Evolutionary conservation across 1,140 invertebrate genomes (phyloP).

Genomic region (Brevipalpus yothersi): DNA sequence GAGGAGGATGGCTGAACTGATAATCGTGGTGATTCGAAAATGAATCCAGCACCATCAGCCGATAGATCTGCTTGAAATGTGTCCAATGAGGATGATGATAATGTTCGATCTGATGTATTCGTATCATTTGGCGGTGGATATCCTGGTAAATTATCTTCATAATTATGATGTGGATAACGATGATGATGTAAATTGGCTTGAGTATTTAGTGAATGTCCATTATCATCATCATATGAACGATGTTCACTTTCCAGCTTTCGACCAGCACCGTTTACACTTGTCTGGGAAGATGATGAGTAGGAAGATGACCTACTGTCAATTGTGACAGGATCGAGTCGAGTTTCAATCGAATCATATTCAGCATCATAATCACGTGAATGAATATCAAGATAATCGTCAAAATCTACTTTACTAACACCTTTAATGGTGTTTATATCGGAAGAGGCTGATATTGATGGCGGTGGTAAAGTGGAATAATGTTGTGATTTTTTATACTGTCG

Average conservation of each 20-base stretch:
- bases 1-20: background rate
- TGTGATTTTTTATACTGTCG: too few relatives aligned
- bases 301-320: background rate
- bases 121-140: constrained; percentile 1
- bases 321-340: background rate
- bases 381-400: background rate
- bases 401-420: background rate
- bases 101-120: background rate
- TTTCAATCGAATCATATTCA: background rate
- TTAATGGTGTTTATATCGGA: too few relatives aligned
- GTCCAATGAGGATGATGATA: background rate
- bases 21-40: background rate
- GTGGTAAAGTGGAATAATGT: too few relatives aligned
- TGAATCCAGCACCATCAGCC: constrained; percentile 3
- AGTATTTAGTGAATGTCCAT: background rate
- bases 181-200: background rate
- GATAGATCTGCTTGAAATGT: background rate
- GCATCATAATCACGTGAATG: background rate
- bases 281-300: too few relatives aligned
- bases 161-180: background rate
- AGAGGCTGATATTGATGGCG: too few relatives aligned
- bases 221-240: too few relatives aligned
- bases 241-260: too few relatives aligned
- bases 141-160: background rate
- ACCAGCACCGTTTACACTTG: too few relatives aligned